Base-by-base conservation (phyloP, 2,113 vertebrate species). In the Paracanthobrama guichenoti region DNA sequence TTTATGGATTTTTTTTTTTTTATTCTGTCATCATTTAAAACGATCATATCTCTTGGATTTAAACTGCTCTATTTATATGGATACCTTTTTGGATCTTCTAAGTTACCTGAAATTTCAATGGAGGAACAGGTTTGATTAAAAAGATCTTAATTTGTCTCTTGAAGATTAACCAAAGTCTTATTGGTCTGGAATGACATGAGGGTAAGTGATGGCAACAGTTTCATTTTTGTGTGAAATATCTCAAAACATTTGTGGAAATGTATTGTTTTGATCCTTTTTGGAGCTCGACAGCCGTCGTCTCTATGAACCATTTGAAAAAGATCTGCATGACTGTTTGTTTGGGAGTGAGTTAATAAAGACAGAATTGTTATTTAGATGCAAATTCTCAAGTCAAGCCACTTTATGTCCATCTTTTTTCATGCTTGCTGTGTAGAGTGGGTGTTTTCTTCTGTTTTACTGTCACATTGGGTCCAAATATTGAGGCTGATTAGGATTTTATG, bases 401-500 rank as follows among this genome's bases (percentile, higher is more conserved):
- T 55, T 75, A 53, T 20, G 9, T 31, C 26, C 2, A 6, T 53
- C 48, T 76, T 22, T 59, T 60, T 78, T 39, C 3, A 59, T 13
- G 55, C 18, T 42, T 78, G 24, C 55, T 59, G 3, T 57, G 16
- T 14, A 42, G n/a, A 20, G 14, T 59, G 6, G 14, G 46, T 76
- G 50, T 42, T 78, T 78, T 59, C 39, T 44, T 42, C 13, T 26
- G 57, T 46, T 62, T 79, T 62, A 79, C 1, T 16, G 35, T 62
- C 57, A 46, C 7, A 28, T 10, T 8, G 35, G 57, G 9, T 79
- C 35, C 57, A 62, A 79, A 62, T 60, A 42, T 62, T 46, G n/a
- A 12, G 39, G 13, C n/a, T 62, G 39, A 46, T 79, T 79, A 79
- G 57, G n/a, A 46, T 79, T 46, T 46, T 11, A 79, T 79, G n/a